Evolutionary conservation across 2,113 vertebrate species (phyloP).

Genomic region (Charadrius vociferus): DNA sequence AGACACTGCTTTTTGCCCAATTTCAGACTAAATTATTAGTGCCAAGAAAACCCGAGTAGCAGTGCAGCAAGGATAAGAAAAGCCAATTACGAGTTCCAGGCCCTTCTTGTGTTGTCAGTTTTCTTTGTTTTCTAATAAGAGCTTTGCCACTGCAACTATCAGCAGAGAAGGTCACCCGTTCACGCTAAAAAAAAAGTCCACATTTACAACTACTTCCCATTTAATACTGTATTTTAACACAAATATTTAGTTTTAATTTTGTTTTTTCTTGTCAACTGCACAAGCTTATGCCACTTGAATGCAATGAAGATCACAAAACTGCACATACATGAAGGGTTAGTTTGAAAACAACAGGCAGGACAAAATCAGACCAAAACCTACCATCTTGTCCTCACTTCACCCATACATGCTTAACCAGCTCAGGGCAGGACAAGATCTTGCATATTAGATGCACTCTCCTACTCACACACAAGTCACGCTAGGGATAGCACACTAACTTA

Average conservation of each 20-base stretch:
- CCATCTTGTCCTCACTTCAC: neutral
- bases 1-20: neutral
- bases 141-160: neutral
- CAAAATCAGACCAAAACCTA: neutral
- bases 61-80: neutral
- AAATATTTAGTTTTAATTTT: neutral
- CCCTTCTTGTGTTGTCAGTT: neutral
- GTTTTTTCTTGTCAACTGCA: neutral
- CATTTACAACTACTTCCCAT: neutral
- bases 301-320: neutral
- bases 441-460: neutral
- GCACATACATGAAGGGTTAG: rapidly evolving
- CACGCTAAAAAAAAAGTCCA: neutral
- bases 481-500: neutral
- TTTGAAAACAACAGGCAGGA: neutral
- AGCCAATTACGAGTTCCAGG: neutral
- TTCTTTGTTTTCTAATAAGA: neutral
- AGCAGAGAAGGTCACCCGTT: neutral
- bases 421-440: neutral
- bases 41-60: neutral
- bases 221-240: neutral
- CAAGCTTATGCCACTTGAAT: neutral
- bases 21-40: neutral
- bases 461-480: neutral
- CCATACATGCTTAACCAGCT: neutral